Percentiles rank a stretch among this genome's conserved stretches.
phyloP scores from a whole-genome alignment of 2,888 invertebrate genomes.

The Pandemis cinnamomeana region DNA sequence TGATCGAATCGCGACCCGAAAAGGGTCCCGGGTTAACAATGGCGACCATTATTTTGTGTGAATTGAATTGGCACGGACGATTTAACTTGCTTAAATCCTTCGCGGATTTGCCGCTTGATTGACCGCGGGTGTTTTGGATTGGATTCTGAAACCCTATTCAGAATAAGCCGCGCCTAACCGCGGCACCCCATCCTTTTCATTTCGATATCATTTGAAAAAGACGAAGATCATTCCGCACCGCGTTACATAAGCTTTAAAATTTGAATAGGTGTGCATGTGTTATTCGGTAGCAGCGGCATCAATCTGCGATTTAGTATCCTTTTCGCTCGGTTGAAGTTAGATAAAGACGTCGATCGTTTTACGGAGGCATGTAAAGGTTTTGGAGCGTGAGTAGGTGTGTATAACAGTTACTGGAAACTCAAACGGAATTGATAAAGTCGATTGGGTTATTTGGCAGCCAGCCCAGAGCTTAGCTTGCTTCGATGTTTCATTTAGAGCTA shows the following conservation, averaged over 20 bases:
- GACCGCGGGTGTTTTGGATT: conserved; percentile 39
- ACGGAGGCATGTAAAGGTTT: background rate
- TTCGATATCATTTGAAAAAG: background rate
- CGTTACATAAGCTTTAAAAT: background rate
- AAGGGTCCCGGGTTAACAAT: conserved; percentile 59
- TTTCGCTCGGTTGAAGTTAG: background rate
- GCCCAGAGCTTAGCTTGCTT: background rate
- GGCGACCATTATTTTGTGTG: conserved; percentile 65
- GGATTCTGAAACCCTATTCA: conserved; percentile 8
- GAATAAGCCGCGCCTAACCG: background rate
- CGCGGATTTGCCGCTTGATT: conserved; percentile 44
- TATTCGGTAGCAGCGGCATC: background rate
- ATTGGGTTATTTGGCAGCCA: background rate
- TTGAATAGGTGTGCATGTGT: background rate
- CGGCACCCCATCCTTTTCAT: background rate
- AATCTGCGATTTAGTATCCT: background rate
- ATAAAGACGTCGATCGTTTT: background rate
- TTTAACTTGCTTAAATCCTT: conserved; percentile 68
- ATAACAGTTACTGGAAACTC: conserved; percentile 2
- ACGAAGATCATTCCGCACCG: background rate
- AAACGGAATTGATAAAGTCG: conserved; percentile 7
- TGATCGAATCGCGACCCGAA: conserved; percentile 32
- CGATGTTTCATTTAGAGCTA: conserved; percentile 2
- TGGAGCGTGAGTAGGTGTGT: background rate
- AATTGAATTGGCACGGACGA: conserved; percentile 66